Evolutionary conservation across 2,113 vertebrate genomes (phyloP), one percentile per base, ranked within the genome.

Genomic region (Steatornis caripensis): DNA sequence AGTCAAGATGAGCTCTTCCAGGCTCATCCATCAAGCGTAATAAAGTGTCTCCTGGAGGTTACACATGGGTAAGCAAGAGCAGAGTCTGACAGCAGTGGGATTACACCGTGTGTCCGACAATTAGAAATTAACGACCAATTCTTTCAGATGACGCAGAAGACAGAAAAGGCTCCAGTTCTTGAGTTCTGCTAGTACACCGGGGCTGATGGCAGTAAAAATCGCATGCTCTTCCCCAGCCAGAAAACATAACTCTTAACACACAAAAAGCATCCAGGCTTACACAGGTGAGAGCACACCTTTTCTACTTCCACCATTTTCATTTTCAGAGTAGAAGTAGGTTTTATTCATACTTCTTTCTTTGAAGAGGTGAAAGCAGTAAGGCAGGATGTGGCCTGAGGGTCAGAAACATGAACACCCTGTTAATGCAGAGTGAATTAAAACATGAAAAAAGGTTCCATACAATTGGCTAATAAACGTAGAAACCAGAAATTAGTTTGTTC

Each of bases 21-120:
- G 89, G 89, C 84, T 95, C 92, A 97, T 97, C 90, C 94, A 95
- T 95, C 96, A 95, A 90, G 92, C 92, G 83, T 84, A 95, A 97
- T 95, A 97, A 95, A 92, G 72, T 93, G 94, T 79, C 94, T 96
- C 91, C 95, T 87, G 87, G 70, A 95, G 70, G 92, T 91, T 94
- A 93, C 89, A 95, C 66, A 82, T 91, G 87, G 81, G 43, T 87
- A 95, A 93, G 87, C 92, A 94, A 89, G 69, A 90, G 90, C 84
- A 89, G 22, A 72, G 45, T 43, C 81, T 94, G 89, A 92, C 7
- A 3, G 77, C 4, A 0, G 45, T 49, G 81, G 81, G 92, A 92
- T 95, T 92, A 82, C 87, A 83, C 77, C 1, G 1, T 72, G 90
- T 90, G 90, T 93, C 79, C 80, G 84, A 46, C 92, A 95, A 97